Evolutionary conservation across 2,888 invertebrate genomes (phyloP).

Genomic region (Caenorhabditis sp.): DNA sequence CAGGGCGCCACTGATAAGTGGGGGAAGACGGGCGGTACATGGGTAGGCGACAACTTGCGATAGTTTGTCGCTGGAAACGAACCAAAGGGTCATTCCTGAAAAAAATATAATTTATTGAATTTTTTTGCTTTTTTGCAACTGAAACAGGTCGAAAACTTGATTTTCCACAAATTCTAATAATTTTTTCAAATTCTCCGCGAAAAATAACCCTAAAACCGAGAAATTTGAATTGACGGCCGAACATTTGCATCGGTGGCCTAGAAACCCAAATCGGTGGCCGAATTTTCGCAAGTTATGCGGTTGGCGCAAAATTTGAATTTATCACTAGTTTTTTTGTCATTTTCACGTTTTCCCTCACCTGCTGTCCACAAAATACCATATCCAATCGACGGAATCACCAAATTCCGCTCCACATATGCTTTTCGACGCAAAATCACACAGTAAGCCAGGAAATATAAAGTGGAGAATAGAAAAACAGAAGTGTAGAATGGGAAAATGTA

Average conservation of each 20-base stretch:
- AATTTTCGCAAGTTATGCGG: too few species aligned
- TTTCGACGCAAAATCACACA: conserved; percentile 69
- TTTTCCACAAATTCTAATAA: not conserved
- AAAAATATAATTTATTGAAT: not conserved
- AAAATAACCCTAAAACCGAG: too few species aligned
- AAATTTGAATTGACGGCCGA: not conserved
- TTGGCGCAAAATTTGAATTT: too few species aligned
- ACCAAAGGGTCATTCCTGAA: conserved; percentile 84
- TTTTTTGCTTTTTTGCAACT: conserved; percentile 13
- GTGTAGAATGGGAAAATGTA: conserved; percentile 80
- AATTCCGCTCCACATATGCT: conserved; percentile 67
- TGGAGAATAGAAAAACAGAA: conserved; percentile 78
- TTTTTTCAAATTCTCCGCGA: conserved; percentile 51
- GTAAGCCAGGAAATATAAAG: conserved; percentile 77
- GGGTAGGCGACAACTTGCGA: conserved; percentile 85
- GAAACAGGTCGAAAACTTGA: too few species aligned
- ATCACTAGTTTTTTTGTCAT: too few species aligned
- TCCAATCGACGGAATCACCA: conserved; percentile 76
- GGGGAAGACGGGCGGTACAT: conserved; percentile 84
- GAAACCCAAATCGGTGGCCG: conserved; percentile 16
- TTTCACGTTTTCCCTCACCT: conserved; percentile 16
- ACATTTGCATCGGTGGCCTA: not conserved
- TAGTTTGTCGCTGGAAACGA: conserved; percentile 84
- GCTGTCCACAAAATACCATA: conserved; percentile 77
- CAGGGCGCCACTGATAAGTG: conserved; percentile 77